These are phyloP conservation scores for Charadrius vociferus DNA, from an alignment of 2,113 vertebrate genomes.

Conservation along the genomic window DNA sequence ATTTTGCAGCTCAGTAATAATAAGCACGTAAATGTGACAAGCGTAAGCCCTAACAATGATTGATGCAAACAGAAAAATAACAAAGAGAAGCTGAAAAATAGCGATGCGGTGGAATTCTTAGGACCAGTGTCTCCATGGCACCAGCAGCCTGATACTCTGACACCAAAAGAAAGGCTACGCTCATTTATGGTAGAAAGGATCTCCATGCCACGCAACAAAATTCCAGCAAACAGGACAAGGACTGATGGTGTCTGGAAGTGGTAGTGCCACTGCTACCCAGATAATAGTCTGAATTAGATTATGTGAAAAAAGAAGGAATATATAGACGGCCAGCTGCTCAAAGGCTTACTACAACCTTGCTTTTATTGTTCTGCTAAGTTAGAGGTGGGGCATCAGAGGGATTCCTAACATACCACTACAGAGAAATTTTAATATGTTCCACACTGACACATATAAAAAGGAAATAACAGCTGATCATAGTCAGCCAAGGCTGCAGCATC, in stretches of 20 bases:
- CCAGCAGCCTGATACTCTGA: conserved; percentile 2
- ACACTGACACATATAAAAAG: conserved; percentile 83
- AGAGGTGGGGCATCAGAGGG: conserved; percentile 86
- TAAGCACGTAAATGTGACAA: conserved; percentile 56
- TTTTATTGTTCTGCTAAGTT: conserved; percentile 86
- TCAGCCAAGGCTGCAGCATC: conserved; percentile 62
- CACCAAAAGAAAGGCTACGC: not conserved
- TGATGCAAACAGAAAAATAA: conserved; percentile 64
- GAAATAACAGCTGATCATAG: conserved; percentile 87
- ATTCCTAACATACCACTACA: conserved; percentile 83
- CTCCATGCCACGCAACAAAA: conserved; percentile 45
- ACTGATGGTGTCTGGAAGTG: conserved; percentile 63
- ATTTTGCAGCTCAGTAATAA: conserved; percentile 54
- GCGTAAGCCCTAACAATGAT: not conserved
- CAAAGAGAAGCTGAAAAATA: conserved; percentile 66
- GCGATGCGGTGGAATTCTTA: conserved; percentile 46
- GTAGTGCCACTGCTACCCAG: conserved; percentile 71
- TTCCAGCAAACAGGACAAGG: conserved; percentile 53
- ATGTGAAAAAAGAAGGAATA: conserved; percentile 78
- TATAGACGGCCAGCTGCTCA: conserved; percentile 85
- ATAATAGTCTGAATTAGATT: conserved; percentile 81
- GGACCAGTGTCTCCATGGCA: conserved; percentile 43
- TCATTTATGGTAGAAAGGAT: conserved; percentile 4
- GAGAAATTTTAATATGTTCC: conserved; percentile 87
- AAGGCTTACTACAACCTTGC: conserved; percentile 86